Conservation (phyloP, 64 coral and sea anemone genomes). For the Actinia equina region DNA sequence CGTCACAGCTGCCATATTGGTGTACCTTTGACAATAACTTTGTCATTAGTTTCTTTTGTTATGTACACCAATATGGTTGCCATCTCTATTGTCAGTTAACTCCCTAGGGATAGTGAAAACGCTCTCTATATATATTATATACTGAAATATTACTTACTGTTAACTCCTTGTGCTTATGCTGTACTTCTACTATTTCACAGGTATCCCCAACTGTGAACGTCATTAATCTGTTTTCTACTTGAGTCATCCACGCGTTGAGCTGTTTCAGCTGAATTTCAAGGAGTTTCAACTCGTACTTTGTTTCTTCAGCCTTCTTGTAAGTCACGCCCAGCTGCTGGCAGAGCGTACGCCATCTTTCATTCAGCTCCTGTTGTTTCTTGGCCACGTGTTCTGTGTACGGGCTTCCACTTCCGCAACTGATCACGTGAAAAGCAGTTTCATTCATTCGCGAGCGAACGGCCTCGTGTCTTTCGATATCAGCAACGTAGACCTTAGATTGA, state of each 20-base stretch:
- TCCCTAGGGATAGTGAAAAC: no score
- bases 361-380: slow-evolving; percentile 72
- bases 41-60: no score
- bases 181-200: slow-evolving; percentile 72
- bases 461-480: slow-evolving; percentile 90
- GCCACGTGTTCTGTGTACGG: slow-evolving; percentile 58
- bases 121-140: neutral
- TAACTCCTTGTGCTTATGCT: slow-evolving; percentile 61
- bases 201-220: slow-evolving; percentile 38
- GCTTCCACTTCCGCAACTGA: slow-evolving; percentile 69
- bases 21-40: no score
- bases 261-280: slow-evolving; percentile 89
- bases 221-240: slow-evolving; percentile 62
- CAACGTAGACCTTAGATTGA: slow-evolving; percentile 72
- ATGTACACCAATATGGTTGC: no score
- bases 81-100: no score
- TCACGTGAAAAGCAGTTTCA: slow-evolving; percentile 82
- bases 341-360: slow-evolving; percentile 93
- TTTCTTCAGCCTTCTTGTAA: slow-evolving; percentile 97
- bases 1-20: no score
- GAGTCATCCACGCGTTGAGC: slow-evolving; percentile 87
- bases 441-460: slow-evolving; percentile 67
- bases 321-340: slow-evolving; percentile 95
- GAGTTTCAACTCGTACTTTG: slow-evolving; percentile 81
- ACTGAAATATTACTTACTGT: slow-evolving; percentile 44